A percentile compares a stretch with the other conserved stretches of the same genome.
phyloP scores from a whole-genome alignment of 2,888 invertebrate genomes.

The Tiphia femorata region DNA sequence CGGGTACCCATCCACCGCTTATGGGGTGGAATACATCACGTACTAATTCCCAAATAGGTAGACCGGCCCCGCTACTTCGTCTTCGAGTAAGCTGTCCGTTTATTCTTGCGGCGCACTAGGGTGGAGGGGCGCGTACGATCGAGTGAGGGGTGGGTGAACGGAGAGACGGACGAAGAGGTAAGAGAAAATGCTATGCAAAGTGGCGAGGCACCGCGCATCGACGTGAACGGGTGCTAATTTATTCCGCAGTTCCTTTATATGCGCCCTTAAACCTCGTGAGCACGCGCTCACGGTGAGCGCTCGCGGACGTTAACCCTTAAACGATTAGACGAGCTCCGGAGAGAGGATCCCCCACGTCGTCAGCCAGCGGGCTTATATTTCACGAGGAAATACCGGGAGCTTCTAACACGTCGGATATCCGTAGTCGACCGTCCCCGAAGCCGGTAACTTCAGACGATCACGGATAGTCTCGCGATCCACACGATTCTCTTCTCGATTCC shows the following conservation, averaged over 20 bases:
- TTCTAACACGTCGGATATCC: not conserved
- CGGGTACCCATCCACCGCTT: slow-evolving; percentile 39
- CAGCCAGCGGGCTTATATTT: slow-evolving; percentile 9
- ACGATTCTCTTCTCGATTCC: too few species aligned
- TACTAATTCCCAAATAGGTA: slow-evolving; percentile 51
- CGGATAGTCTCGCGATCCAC: too few species aligned
- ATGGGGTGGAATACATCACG: slow-evolving; percentile 48
- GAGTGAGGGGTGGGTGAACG: not conserved
- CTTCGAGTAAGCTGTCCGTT: slow-evolving; percentile 43
- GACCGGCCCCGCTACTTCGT: slow-evolving; percentile 34
- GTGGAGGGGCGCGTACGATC: not conserved
- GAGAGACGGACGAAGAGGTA: not conserved
- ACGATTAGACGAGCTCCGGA: slow-evolving; percentile 9
- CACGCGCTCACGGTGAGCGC: too few species aligned
- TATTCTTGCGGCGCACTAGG: slow-evolving; percentile 39
- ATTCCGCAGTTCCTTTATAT: slow-evolving; percentile 27
- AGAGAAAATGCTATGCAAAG: slow-evolving; percentile 41
- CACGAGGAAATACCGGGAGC: slow-evolving; percentile 10
- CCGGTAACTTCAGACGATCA: too few species aligned
- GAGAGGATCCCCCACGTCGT: slow-evolving; percentile 10
- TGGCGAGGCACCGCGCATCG: slow-evolving; percentile 32
- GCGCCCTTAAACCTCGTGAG: too few species aligned
- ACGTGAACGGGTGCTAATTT: slow-evolving; percentile 39
- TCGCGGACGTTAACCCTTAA: slow-evolving; percentile 5
- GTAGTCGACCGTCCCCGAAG: too few species aligned